Percentiles rank a stretch among this genome's conserved stretches.
These are phyloP conservation scores for Orthonevra nobilis DNA, from an alignment of 2,888 invertebrate genomes.

Conservation along the genomic window DNA sequence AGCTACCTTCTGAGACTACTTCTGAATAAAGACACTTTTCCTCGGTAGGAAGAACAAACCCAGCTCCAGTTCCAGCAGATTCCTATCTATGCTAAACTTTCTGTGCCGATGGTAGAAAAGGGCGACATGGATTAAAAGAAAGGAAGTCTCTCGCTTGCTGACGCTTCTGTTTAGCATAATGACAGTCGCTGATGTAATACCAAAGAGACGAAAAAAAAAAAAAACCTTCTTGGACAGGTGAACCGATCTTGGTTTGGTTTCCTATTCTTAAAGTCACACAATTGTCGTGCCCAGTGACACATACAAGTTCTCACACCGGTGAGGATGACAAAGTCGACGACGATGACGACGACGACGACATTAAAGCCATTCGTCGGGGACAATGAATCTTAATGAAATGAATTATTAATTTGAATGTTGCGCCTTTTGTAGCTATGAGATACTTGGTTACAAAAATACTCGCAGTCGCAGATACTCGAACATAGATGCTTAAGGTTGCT, in stretches of 20 bases:
- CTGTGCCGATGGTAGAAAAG: constrained; percentile 54
- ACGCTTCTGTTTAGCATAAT: constrained; percentile 62
- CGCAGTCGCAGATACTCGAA: not conserved
- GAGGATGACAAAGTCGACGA: constrained; percentile 50
- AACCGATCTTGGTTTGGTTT: constrained; percentile 5
- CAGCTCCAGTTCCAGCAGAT: too few relatives aligned
- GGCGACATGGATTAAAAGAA: constrained; percentile 38
- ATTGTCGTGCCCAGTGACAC: constrained; percentile 48
- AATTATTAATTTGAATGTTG: constrained; percentile 67
- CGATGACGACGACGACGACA: constrained; percentile 59
- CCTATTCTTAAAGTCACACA: constrained; percentile 18
- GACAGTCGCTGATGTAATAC: constrained; percentile 24
- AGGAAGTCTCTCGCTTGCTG: constrained; percentile 50
- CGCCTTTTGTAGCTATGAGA: constrained; percentile 45
- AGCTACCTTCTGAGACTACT: not conserved
- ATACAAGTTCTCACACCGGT: constrained; percentile 44
- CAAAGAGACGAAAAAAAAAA: constrained; percentile 8
- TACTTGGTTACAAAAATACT: constrained; percentile 21
- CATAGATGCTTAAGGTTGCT: constrained; percentile 24
- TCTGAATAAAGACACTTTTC: constrained; percentile 30
- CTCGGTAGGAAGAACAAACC: too few relatives aligned
- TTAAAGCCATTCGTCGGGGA: constrained; percentile 58
- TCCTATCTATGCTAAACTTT: constrained; percentile 66
- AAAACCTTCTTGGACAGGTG: constrained; percentile 58
- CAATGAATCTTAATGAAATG: constrained; percentile 70